Evolutionary conservation across 2,888 invertebrate genomes (phyloP), one percentile per base, ranked within the genome.

Genomic region (Omphaloscelis lunosa): DNA sequence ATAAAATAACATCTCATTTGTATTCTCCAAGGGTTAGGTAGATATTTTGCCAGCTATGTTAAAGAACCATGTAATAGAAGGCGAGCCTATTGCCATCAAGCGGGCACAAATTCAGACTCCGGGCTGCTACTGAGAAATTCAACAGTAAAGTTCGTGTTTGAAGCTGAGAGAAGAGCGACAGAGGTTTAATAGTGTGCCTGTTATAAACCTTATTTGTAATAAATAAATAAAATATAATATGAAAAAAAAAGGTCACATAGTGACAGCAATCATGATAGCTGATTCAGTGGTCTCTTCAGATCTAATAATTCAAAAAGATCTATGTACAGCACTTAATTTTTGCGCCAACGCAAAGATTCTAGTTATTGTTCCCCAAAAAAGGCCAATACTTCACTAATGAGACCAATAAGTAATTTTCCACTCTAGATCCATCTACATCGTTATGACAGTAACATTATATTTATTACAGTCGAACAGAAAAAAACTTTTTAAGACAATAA

Each of bases 401-500:
- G 5, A 15, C 29, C 39, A 68, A 79, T 61, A 65, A 81, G 15
- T 53, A 66, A 23, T 41, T 67, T 62, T 56, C 58, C 65, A 69
- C 51, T 51, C 56, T 4, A 68, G 15, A 79, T 69, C 58, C 1
- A 56, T 56, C 61, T 12, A 48, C 61, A 29, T 48, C 34, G 1
- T 45, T 67, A 41, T 27, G 62, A 6, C n/a, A 59, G 59, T 39
- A 82, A 56, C n/a, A 70, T 63, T 51, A 69, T 17, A 71, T 48
- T 75, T 61, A 73, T 75, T 63, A 65, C 70, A 76, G 69, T 23
- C 68, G 65, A 77, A 84, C 27, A 86, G 75, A 85, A 81, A 85
- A 85, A 81, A 83, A 51, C 70, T 83, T 87, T 88, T 88, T 88
- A 89, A 86, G 90, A 90, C 89, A 89, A 90, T 92, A 89, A 89